Conservation (phyloP, 1,140 invertebrate genomes). For the Drosophila miranda region DNA sequence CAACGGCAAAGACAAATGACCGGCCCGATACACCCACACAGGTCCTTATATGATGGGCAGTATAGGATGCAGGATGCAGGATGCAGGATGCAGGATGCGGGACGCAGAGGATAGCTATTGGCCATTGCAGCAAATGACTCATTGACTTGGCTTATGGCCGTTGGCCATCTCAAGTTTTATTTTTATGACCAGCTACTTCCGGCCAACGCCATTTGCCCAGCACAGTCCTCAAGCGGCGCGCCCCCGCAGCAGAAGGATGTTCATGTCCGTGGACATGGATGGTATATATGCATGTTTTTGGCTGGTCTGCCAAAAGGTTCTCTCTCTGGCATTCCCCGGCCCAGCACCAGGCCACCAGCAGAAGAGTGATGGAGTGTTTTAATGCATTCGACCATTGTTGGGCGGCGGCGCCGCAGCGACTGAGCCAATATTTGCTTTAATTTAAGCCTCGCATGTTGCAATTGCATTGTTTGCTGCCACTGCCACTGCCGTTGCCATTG, state of each 20-base stretch:
- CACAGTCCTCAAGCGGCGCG: conserved; percentile 7
- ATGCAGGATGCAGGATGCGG: background rate
- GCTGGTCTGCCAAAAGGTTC: conserved; percentile 60
- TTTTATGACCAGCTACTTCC: conserved; percentile 79
- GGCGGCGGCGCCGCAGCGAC: conserved; percentile 60
- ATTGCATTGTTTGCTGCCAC: conserved; percentile 45
- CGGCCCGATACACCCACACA: conserved; percentile 49
- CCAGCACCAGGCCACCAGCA: too few species aligned
- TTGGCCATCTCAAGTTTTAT: conserved; percentile 73
- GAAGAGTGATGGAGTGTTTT: conserved; percentile 72
- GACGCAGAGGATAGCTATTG: conserved; percentile 14
- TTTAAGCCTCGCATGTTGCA: conserved; percentile 77
- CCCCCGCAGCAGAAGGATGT: conserved; percentile 27
- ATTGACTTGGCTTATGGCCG: conserved; percentile 76
- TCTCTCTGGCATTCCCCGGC: background rate
- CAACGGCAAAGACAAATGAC: conserved; percentile 68
- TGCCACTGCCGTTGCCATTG: conserved; percentile 23
- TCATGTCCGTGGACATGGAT: background rate
- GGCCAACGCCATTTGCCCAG: conserved; percentile 64
- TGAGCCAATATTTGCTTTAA: conserved; percentile 78
- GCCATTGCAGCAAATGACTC: conserved; percentile 73
- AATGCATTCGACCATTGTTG: conserved; percentile 75
- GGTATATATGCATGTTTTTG: conserved; percentile 32
- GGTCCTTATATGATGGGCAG: conserved; percentile 3
- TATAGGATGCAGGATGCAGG: conserved; percentile 18